phyloP scores from a whole-genome alignment of 2,888 invertebrate genomes.

The Cylindroiulus punctatus region DNA sequence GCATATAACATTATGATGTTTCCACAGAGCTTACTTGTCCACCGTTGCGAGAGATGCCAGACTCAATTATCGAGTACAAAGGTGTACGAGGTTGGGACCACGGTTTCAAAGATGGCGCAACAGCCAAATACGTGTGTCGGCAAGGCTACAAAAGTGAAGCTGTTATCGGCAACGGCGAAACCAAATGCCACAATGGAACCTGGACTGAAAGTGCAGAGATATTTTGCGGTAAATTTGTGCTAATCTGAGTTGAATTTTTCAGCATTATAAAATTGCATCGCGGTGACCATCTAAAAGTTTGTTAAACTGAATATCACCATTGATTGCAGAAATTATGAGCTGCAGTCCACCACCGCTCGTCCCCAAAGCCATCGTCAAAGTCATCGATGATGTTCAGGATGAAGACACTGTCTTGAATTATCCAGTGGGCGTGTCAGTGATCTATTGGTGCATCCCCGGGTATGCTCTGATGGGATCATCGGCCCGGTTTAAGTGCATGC shows the following conservation, averaged over 20 bases:
- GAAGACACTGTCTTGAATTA: neutral
- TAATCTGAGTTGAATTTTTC: neutral
- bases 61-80: constrained; percentile 44
- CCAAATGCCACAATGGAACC: constrained; percentile 46
- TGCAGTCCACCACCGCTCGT: constrained; percentile 42
- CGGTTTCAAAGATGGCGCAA: constrained; percentile 51
- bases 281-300: neutral
- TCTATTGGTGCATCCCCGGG: constrained; percentile 42
- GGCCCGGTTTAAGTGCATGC: neutral
- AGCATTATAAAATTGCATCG: neutral
- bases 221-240: neutral
- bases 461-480: constrained; percentile 48
- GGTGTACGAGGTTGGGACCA: constrained; percentile 37
- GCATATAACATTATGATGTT: neutral
- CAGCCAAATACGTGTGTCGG: constrained; percentile 13
- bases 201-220: constrained; percentile 26
- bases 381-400: constrained; percentile 19
- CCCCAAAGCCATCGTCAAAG: constrained; percentile 1
- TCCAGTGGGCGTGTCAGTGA: constrained; percentile 21
- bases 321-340: constrained; percentile 12
- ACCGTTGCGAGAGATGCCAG: constrained; percentile 21
- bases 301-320: neutral
- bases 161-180: neutral
- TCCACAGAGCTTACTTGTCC: constrained; percentile 49
- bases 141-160: constrained; percentile 3